phyloP scores from a whole-genome alignment of 2,888 invertebrate genomes.

The Chromoteleia sp. region DNA sequence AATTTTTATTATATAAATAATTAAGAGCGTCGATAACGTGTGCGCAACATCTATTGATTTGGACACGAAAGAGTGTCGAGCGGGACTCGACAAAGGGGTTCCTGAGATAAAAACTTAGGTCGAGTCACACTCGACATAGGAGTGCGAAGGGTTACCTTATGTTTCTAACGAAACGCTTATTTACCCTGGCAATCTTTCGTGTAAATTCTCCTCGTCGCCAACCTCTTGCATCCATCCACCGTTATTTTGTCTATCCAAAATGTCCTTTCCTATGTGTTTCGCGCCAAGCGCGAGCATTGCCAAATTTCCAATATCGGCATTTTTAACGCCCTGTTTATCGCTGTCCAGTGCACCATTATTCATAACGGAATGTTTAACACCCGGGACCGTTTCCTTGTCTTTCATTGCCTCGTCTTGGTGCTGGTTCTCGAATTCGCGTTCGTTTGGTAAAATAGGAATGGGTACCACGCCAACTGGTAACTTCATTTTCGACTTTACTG shows the following conservation, averaged over 20 bases:
- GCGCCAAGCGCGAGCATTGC: constrained; percentile 63
- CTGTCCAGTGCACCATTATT: constrained; percentile 50
- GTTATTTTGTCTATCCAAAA: constrained; percentile 74
- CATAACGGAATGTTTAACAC: constrained; percentile 55
- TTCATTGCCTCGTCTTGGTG: constrained; percentile 67
- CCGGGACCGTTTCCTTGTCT: constrained; percentile 24
- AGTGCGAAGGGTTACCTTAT: no score
- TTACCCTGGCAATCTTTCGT: constrained; percentile 78
- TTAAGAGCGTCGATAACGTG: no score
- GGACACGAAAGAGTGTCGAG: no score
- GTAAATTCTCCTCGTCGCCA: constrained; percentile 81
- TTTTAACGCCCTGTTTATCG: constrained; percentile 65
- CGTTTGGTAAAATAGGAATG: constrained; percentile 78
- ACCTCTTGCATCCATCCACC: constrained; percentile 80
- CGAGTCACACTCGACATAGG: no score
- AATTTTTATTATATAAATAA: no score
- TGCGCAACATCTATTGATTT: no score
- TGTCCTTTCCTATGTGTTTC: constrained; percentile 63
- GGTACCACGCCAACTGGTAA: constrained; percentile 81
- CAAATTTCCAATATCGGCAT: constrained; percentile 65
- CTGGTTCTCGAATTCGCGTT: constrained; percentile 66
- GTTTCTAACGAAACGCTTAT: no score
- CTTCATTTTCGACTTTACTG: constrained; percentile 75
- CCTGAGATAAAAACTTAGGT: no score
- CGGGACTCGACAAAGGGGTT: no score